Percentiles rank a stretch among this genome's conserved stretches.
Conservation (phyloP, 37 sponge, comb jelly and placozoan species). For the Aplysina aerophoba region DNA sequence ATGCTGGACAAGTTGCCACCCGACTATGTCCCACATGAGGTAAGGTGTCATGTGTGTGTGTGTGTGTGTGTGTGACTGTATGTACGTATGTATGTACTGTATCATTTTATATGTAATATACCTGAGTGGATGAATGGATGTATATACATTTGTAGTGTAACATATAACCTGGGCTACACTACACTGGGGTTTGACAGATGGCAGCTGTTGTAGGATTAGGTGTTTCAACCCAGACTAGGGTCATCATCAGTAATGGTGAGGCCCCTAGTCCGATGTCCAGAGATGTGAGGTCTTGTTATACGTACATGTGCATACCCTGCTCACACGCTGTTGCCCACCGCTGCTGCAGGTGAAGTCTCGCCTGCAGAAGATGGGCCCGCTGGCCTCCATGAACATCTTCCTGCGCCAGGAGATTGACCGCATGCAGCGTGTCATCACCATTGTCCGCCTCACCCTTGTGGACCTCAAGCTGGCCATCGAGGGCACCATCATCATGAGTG, state of each 20-base stretch:
- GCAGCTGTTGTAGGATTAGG: too few relatives aligned
- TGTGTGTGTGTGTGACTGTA: constrained; percentile 28
- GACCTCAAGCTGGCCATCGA: constrained; percentile 98
- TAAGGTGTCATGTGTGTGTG: constrained; percentile 31
- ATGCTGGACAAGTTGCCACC: constrained; percentile 96
- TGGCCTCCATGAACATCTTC: constrained; percentile 99
- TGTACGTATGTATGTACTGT: constrained; percentile 2
- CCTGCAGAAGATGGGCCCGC: constrained; percentile 91
- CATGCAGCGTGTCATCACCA: constrained; percentile 96
- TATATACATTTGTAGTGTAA: too few relatives aligned
- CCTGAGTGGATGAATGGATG: too few relatives aligned
- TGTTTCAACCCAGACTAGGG: too few relatives aligned
- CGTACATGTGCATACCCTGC: neutral
- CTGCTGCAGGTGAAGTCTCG: constrained; percentile 79
- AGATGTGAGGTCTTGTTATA: too few relatives aligned
- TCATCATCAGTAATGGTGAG: too few relatives aligned
- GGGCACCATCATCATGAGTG: constrained; percentile 99
- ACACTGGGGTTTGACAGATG: too few relatives aligned
- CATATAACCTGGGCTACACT: too few relatives aligned
- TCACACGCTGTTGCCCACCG: neutral
- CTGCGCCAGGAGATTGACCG: constrained; percentile 98
- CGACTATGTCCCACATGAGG: constrained; percentile 96
- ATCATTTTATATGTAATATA: neutral
- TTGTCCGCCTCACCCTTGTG: constrained; percentile 78
- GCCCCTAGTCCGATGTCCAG: too few relatives aligned